Evolutionary conservation across 2,797 vertebrate genomes (phyloP), one percentile per base, ranked within the genome.

Genomic region (Anguilla pacifica): DNA sequence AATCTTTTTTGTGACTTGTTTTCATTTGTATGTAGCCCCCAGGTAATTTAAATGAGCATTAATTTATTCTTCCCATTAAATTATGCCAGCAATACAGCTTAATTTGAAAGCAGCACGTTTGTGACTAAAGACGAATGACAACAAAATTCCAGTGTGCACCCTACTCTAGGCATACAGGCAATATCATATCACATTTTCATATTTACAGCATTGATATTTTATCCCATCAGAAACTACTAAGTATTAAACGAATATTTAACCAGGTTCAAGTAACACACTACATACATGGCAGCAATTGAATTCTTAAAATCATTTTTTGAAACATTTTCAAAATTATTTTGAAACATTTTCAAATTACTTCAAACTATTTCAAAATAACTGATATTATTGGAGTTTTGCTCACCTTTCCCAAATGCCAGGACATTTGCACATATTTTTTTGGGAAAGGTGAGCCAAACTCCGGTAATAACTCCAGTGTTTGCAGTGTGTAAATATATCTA

Each of bases 51-150:
- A 87, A 86, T 89, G 53, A 86, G 77, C 72, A 11, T 90, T 91
- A 64, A 85, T 83, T 31, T n/a, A 39, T 51, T n/a, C 15, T n/a
- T 77, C 43, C 46, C 67, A 87, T 84, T 55, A 87, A 91, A 91
- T 84, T 88, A 35, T 89, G 87, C 91, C 90, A 91, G 89, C 59
- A 89, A 87, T 85, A 70, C 86, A 90, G 88, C 87, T 46, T 57
- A 87, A 43, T 85, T 77, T 85, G 81, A 84, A 28, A 83, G 70
- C 72, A 46, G 39, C 51, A 88, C 85, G 31, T 88, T 87, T 91
- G 88, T 88, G 88, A 93, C 92, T 89, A 92, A 92, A 93, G 89
- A 90, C 91, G 87, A 89, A 93, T 92, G 84, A 87, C 88, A 89
- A 89, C 87, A 90, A 2, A 15, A 17, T 57, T 2, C 55, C 83